phyloP scores from a whole-genome alignment of 2,888 invertebrate species.

The Conistra vaccinii region DNA sequence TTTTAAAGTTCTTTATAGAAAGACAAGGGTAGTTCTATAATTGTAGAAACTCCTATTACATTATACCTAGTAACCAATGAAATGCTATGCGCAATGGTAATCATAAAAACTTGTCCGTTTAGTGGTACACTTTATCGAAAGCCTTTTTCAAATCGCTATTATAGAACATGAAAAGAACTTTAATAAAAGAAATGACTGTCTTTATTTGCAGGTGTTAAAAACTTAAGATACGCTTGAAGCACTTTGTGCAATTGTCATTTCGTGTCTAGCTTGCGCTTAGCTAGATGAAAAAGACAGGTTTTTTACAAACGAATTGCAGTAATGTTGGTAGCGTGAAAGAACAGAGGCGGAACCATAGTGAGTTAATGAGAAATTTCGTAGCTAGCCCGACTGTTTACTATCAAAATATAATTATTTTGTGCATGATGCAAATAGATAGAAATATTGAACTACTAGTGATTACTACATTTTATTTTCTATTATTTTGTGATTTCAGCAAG shows the following conservation, averaged over 20 bases:
- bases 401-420: conserved; percentile 9
- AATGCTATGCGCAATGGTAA: not conserved
- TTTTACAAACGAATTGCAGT: conserved; percentile 27
- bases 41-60: not conserved
- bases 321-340: not conserved
- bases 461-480: not conserved
- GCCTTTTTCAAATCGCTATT: not conserved
- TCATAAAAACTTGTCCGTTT: not conserved
- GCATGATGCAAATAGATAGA: conserved; percentile 17
- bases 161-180: conserved; percentile 6
- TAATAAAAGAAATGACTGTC: conserved; percentile 15
- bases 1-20: not conserved
- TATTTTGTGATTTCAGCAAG: not conserved
- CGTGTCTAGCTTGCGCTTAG: conserved; percentile 46
- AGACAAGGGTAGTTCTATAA: not conserved
- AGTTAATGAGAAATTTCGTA: conserved; percentile 18
- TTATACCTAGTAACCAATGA: not conserved
- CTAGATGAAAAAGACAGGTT: conserved; percentile 67
- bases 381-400: conserved; percentile 4
- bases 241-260: conserved; percentile 71
- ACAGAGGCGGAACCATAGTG: conserved; percentile 9
- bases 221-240: conserved; percentile 59
- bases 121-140: conserved; percentile 1
- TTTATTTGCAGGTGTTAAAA: conserved; percentile 20
- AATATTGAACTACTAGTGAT: not conserved